These are phyloP conservation scores for Coilia nasus DNA, from an alignment of 2,797 vertebrate species.

Conservation along the genomic window DNA sequence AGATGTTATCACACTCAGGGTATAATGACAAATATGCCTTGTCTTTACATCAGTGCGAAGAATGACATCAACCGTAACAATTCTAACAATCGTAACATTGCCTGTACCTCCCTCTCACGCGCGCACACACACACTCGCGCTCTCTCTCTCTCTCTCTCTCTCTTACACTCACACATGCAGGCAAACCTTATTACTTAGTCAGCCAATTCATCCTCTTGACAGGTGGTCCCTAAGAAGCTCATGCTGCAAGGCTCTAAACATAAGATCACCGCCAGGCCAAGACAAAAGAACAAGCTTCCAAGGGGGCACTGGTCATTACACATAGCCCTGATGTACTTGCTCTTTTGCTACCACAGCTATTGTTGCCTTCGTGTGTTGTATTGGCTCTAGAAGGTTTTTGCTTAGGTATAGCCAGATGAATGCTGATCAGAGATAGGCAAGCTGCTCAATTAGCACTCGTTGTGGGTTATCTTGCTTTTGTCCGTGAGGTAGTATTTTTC, in stretches of 20 bases:
- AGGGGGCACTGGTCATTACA: background rate
- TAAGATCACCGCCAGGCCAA: conserved; percentile 41
- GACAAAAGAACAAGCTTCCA: conserved; percentile 2
- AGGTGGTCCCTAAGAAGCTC: conserved; percentile 62
- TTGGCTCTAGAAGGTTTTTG: background rate
- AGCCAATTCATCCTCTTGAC: conserved; percentile 67
- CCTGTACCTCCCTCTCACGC: no score
- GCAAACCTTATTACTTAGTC: conserved; percentile 33
- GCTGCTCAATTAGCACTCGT: background rate
- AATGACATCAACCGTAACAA: background rate
- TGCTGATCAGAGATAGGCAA: background rate
- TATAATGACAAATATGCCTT: background rate
- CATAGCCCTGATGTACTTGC: background rate
- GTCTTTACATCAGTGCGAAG: background rate
- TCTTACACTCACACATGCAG: background rate
- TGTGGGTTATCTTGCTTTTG: background rate
- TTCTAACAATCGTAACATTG: no score
- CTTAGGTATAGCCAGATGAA: background rate
- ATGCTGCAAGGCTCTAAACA: conserved; percentile 56
- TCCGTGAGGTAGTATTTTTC: background rate
- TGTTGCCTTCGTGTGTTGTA: background rate
- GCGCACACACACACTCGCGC: no score
- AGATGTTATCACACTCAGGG: background rate
- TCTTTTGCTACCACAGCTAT: background rate
- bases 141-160: no score